Percentiles rank a stretch among this genome's conserved stretches.
phyloP scores from a whole-genome alignment of 2,797 vertebrate genomes.

The Notoglanidium macrostoma region DNA sequence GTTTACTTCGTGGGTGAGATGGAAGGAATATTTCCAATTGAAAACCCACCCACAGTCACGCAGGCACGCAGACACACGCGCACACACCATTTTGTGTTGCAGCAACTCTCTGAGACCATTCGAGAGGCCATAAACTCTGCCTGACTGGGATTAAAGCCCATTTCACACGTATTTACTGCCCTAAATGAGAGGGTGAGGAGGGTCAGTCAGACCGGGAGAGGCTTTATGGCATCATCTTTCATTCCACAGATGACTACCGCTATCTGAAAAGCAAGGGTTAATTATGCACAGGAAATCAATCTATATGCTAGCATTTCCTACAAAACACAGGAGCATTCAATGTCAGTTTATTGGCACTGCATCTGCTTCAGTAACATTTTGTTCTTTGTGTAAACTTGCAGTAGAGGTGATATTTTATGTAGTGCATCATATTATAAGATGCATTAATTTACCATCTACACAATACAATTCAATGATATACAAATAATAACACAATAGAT shows the following conservation, averaged over 20 bases:
- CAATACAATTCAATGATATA: background rate
- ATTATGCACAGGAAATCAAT: slow-evolving; percentile 34
- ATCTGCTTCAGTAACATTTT: slow-evolving; percentile 1
- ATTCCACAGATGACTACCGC: slow-evolving; percentile 7
- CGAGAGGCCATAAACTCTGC: slow-evolving; percentile 41
- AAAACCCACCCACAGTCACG: slow-evolving; percentile 18
- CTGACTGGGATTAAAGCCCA: slow-evolving; percentile 38
- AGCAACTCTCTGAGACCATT: background rate
- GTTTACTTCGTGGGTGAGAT: background rate
- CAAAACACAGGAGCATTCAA: slow-evolving; percentile 11
- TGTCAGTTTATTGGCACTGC: slow-evolving; percentile 24
- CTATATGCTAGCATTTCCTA: background rate
- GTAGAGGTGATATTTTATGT: background rate
- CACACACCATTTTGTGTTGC: slow-evolving; percentile 12
- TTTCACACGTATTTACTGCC: slow-evolving; percentile 49
- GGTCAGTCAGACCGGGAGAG: slow-evolving; percentile 28
- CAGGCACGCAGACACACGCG: slow-evolving; percentile 3
- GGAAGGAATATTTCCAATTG: slow-evolving; percentile 17
- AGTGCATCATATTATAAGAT: background rate
- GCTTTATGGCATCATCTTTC: slow-evolving; percentile 42
- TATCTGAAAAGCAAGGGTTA: slow-evolving; percentile 29
- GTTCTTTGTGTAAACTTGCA: background rate
- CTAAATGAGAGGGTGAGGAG: slow-evolving; percentile 33
- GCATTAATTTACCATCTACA: background rate
- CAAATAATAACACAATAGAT: background rate